Evolutionary conservation across 2,888 invertebrate genomes (phyloP), one percentile per base, ranked within the genome.

Genomic region (Leucania comma): DNA sequence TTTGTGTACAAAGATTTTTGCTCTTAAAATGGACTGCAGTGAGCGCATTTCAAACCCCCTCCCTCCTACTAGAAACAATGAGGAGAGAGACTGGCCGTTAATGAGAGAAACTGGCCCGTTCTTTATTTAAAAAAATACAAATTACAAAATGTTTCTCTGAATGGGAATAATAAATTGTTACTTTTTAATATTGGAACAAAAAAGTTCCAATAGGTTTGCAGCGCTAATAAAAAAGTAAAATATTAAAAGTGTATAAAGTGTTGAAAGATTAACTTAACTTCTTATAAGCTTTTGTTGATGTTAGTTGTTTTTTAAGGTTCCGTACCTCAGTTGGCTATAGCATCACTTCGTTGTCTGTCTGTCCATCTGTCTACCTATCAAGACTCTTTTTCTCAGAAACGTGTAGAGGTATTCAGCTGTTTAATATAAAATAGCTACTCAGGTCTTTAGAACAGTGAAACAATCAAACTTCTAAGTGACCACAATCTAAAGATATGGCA

Each of bases 61-160:
- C 3, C 35, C 14, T 46, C 46, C 56, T 32, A 65, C 12, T 38
- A 42, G 38, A 53, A 66, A 67, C 63, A 72, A 70, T 72, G 73
- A 65, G 48, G 35, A n/a, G 46, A 1, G 65, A 60, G 58, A 68
- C 71, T 62, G 70, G 57, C 68, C 57, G 75, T 50, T 71, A 79
- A 77, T 77, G 71, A 83, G 61, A 82, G 58, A 79, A 75, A 67
- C 64, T 66, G 32, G 53, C 24, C 38, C 38, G 57, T 74, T 67
- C 58, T 35, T 66, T 58, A 54, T 70, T 72, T 14, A 63, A 78
- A 79, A 68, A 32, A 24, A 58, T 17, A 48, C 24, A 62, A 46
- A 67, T 42, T 14, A 63, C 46, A 48, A 76, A 42, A 74, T 51
- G 46, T 66, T 77, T 69, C 53, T 20, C 67, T 54, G 66, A 72